phyloP scores from a whole-genome alignment of 2,888 invertebrate genomes.

The Drosophila aldrichi region DNA sequence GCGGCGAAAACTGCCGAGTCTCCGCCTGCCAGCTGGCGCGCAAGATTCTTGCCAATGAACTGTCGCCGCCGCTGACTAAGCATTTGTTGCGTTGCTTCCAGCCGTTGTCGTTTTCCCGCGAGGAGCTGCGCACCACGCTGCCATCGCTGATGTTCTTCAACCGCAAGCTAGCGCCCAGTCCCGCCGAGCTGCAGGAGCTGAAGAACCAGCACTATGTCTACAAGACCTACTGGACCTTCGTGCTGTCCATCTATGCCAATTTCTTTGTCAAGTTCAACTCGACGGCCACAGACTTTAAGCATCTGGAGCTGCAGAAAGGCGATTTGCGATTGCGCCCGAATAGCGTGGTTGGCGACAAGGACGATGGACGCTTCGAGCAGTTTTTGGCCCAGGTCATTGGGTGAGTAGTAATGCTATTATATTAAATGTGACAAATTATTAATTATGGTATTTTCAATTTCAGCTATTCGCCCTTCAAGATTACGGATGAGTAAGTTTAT shows the following conservation, averaged over 20 bases:
- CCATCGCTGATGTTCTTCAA: conserved; percentile 84
- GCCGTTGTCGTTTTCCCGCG: conserved; percentile 82
- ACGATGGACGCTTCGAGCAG: conserved; percentile 83
- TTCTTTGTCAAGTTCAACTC: conserved; percentile 83
- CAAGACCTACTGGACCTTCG: conserved; percentile 84
- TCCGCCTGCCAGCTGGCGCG: conserved; percentile 83
- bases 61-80: conserved; percentile 83
- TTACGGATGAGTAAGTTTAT: conserved; percentile 78
- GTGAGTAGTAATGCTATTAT: conserved; percentile 32
- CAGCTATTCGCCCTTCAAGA: conserved; percentile 81
- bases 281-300: conserved; percentile 71
- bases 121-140: conserved; percentile 82
- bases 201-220: conserved; percentile 83
- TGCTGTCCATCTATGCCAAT: conserved; percentile 83
- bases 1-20: conserved; percentile 80
- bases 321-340: conserved; percentile 82
- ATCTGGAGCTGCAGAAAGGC: conserved; percentile 80
- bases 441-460: background rate
- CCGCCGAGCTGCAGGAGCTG: conserved; percentile 78
- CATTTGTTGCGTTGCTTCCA: conserved; percentile 84
- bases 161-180: conserved; percentile 82
- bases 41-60: conserved; percentile 84
- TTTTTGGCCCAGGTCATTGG: conserved; percentile 81
- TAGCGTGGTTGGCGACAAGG: conserved; percentile 80
- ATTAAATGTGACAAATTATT: background rate